Evolutionary conservation across 2,113 vertebrate species (phyloP).

Genomic region (Raja brachyura): DNA sequence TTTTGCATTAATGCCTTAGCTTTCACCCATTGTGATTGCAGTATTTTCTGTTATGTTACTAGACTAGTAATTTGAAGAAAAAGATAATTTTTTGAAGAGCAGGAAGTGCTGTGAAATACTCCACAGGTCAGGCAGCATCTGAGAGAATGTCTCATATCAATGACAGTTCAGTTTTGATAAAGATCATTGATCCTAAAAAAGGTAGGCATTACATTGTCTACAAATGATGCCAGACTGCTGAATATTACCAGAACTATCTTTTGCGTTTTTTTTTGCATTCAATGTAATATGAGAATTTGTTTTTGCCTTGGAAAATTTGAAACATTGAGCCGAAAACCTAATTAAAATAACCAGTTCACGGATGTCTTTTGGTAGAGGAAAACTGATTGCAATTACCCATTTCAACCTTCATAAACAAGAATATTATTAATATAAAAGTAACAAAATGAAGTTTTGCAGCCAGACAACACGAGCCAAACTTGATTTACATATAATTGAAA

Average conservation of each 20-base stretch:
- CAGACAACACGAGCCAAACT: background rate
- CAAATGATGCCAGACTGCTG: no score
- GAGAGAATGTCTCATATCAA: no score
- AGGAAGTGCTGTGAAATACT: no score
- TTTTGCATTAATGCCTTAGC: no score
- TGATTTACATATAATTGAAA: background rate
- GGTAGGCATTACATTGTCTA: no score
- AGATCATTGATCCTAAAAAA: no score
- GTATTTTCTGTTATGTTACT: background rate
- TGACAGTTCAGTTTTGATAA: no score
- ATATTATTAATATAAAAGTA: background rate
- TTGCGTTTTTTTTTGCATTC: no score
- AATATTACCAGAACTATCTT: no score
- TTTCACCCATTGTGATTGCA: background rate
- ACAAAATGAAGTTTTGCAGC: background rate
- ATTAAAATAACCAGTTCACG: no score
- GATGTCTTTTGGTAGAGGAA: background rate
- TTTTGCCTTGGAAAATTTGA: background rate
- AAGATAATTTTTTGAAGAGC: background rate
- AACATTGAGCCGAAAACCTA: no score
- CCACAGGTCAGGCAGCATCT: no score
- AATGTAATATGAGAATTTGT: background rate
- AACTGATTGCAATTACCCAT: background rate
- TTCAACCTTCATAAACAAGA: background rate
- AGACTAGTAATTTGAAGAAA: background rate